Percentiles rank a stretch among this genome's conserved stretches.
Conservation (phyloP, 2,888 invertebrate species). For the Acanthacorydalis orientalis region DNA sequence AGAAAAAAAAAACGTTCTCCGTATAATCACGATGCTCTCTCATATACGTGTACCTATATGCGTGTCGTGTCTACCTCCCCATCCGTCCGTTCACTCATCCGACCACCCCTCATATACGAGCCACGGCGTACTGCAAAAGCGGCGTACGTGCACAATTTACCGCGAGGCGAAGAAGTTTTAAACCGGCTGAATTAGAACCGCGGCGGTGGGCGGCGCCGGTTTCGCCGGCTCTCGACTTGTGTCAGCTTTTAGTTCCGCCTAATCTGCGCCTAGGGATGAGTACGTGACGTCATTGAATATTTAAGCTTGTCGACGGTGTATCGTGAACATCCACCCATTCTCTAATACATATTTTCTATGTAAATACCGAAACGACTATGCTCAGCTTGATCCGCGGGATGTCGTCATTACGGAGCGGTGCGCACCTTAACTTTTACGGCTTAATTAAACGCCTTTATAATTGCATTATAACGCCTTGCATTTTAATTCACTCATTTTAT, state of each 20-base stretch:
- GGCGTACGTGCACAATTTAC: too few relatives aligned
- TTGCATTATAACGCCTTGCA: conserved; percentile 3
- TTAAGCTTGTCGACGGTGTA: conserved; percentile 18
- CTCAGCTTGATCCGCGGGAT: conserved; percentile 5
- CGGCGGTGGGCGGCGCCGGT: too few relatives aligned
- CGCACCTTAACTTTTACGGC: not conserved
- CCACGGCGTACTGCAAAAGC: too few relatives aligned
- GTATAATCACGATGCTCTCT: too few relatives aligned
- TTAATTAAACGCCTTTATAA: conserved; percentile 3
- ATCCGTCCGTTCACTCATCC: too few relatives aligned
- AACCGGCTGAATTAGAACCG: too few relatives aligned
- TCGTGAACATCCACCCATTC: not conserved
- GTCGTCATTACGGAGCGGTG: not conserved
- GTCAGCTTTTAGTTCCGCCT: conserved; percentile 8
- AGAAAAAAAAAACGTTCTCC: too few relatives aligned
- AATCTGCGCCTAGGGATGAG: conserved; percentile 23
- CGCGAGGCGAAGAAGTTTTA: too few relatives aligned
- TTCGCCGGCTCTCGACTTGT: too few relatives aligned
- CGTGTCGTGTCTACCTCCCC: too few relatives aligned
- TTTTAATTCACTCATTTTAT: conserved; percentile 2
- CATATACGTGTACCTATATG: too few relatives aligned
- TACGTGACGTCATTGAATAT: conserved; percentile 25
- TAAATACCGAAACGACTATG: not conserved
- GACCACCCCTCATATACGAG: too few relatives aligned
- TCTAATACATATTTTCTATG: not conserved